Evolutionary conservation across 2,113 vertebrate genomes (phyloP), one percentile per base, ranked within the genome.

Genomic region (Ellobius talpinus): DNA sequence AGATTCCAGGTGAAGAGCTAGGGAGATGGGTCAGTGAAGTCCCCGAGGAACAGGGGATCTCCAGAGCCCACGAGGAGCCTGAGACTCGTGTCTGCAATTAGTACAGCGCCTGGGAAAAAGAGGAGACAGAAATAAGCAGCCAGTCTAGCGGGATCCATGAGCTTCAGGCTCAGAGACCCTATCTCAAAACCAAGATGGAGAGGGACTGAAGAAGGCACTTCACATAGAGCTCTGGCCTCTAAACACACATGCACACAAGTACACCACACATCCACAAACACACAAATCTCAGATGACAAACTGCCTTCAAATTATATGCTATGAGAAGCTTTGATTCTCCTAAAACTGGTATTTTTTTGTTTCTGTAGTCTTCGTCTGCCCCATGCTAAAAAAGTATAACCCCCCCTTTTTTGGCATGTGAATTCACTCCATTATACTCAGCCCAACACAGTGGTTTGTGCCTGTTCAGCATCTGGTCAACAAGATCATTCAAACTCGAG

Each of bases 301-400:
- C 68, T 88, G 86, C 87, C 87, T 88, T 95, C 82, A 91, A 78
- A 50, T 16, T 31, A 63, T 88, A 26, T 63, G 4, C 31, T 70
- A 85, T 31, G 47, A 90, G 91, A 79, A 94, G 58, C 33, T 78
- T n/a, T 90, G 33, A 50, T 90, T 42, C 29, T 90, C 33, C 47
- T 84, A 47, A 52, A 61, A 52, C 52, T 47, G 0, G 13, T 21
- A 33, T 66, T 66, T 45, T 45, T 4, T 24, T 47, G 72, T 66
- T 47, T 26, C 82, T 72, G 19, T n/a, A 17, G 17, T n/a, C 17
- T 10, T 72, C 3, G 36, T 45, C 45, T 31, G 24, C 21, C 16
- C 13, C 26, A 90, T 58, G 70, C 73, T n/a, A n/a, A n/a, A n/a
- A n/a, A n/a, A n/a, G 39, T 58, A 88, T 33, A 97, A 90, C 14